A percentile compares a stretch with the other conserved stretches of the same genome.
Evolutionary conservation across 2,113 vertebrate species (phyloP).

Genomic region (Cryptomyrus ogoouensis): DNA sequence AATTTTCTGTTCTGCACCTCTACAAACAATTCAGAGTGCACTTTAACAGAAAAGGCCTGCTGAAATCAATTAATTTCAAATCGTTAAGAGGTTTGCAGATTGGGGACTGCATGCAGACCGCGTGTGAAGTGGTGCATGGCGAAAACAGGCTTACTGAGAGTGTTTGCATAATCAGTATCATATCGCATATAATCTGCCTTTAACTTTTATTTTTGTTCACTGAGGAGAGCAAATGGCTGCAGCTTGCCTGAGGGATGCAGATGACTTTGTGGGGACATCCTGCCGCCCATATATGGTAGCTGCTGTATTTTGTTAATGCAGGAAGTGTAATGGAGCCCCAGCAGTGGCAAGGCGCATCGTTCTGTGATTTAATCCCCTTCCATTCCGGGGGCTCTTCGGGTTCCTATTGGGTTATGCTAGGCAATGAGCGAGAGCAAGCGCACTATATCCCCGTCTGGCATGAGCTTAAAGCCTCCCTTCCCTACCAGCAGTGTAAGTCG

Average conservation of each 20-base stretch:
- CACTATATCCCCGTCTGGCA: not conserved
- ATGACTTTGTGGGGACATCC: not conserved
- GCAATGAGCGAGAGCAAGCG: not conserved
- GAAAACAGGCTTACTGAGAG: not conserved
- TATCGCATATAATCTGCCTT: not conserved
- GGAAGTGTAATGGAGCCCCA: not conserved
- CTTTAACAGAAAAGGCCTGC: conserved; percentile 33
- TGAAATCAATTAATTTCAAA: conserved; percentile 25
- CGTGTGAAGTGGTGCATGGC: not conserved
- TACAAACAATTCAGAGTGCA: conserved; percentile 46
- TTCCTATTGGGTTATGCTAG: not conserved
- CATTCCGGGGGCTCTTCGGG: not conserved
- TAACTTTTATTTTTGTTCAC: not conserved
- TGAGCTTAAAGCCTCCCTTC: not conserved
- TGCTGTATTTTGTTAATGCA: not conserved
- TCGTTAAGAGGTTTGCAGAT: not conserved
- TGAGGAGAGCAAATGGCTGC: not conserved
- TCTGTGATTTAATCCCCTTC: not conserved
- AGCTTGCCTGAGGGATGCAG: not conserved
- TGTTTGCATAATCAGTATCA: not conserved
- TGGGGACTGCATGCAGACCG: not conserved
- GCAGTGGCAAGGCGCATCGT: not conserved
- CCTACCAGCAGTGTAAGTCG: not conserved
- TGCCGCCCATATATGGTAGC: not conserved
- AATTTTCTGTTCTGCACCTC: conserved; percentile 35